Evolutionary conservation across 2,888 invertebrate species (phyloP), one percentile per base, ranked within the genome.

Genomic region (Neoscelio sp.): DNA sequence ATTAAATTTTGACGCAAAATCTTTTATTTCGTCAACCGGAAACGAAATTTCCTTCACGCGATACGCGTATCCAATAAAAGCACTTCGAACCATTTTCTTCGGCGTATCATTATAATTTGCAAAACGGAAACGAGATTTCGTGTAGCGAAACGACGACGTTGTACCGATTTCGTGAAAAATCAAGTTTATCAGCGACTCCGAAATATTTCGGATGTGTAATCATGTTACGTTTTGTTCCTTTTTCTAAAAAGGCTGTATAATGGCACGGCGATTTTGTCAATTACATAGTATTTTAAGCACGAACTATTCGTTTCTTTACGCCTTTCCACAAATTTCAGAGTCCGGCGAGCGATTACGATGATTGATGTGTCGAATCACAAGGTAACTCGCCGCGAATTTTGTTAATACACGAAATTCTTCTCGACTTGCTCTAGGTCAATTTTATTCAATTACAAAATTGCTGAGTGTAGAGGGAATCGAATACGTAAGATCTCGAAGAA

Each of bases 341-440:
- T 13, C 54, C 26, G 28, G 54, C 42, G 54, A 62, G 58, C 73
- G 48, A 74, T 78, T 64, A 64, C 40, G 56, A 65, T 78, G 78
- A 78, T 78, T 78, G 74, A 78, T 68, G 68, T 64, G 50, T 74
- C 73, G 68, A 78, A 78, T 78, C 65, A 74, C 67, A 68, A 56
- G 74, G 78, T 48, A 68, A 26, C 35, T 35, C 20, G 68, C 68
- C 62, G 62, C 58, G 54, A 38, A 56, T 68, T 62, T 38, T 54
- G 46, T 65, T 70, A 33, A 58, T 65, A 46, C 71, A 56, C 62
- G 60, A 68, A 76, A n/a, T 20, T 12, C 64, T 17, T 12, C 18
- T 12, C 18, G 8, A 28, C 26, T 64, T 48, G 64, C 64, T 50
- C 28, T n/a, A n/a, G 13, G 58, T 58, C 67, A 33, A 54, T 60